Evolutionary conservation across 2,797 vertebrate species (phyloP), one percentile per base, ranked within the genome.

Genomic region (Sebastes trivittatus): DNA sequence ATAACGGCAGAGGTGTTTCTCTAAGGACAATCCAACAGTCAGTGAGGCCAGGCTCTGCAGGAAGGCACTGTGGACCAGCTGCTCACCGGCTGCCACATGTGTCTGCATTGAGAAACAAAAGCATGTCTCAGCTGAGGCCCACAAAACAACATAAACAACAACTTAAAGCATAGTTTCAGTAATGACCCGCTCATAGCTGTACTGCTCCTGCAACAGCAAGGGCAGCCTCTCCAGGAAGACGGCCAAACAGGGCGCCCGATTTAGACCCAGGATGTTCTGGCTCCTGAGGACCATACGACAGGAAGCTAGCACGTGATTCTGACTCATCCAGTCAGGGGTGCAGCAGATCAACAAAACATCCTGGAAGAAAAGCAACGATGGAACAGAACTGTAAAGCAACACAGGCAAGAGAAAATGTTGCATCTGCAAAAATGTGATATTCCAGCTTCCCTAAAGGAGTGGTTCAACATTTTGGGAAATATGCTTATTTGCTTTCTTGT

Each of bases 151-250:
- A 34, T 7, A 7, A 23, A 66, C 18, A 49, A 49, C 11, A 58
- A 36, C 11, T 65, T 11, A 36, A 64, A 27, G 34, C 1, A 0
- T 11, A 22, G 29, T 67, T 56, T 65, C 6, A 64, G 14, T 70
- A 91, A 67, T 87, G 71, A 95, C 94, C 91, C 89, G 89, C 78
- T 95, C 93, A 18, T 96, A 96, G 90, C 36, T 93, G 87, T 94
- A 96, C 87, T 97, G 96, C 74, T 96, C 95, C 87, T 96, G 96
- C 72, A 97, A 79, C 76, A 97, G 79, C 25, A 95, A 72, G 3
- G 96, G 95, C 56, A 97, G 93, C 60, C 96, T 94, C 88, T 97
- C 96, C 75, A 97, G 88, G 81, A 97, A 94, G n/a, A 95, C 96
- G 1, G 94, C 92, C 93, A 97, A 93, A 91, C 96, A 97, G 11